Percentiles rank a stretch among this genome's conserved stretches.
Conservation (phyloP, 2,113 vertebrate genomes). For the Macrotis lagotis region DNA sequence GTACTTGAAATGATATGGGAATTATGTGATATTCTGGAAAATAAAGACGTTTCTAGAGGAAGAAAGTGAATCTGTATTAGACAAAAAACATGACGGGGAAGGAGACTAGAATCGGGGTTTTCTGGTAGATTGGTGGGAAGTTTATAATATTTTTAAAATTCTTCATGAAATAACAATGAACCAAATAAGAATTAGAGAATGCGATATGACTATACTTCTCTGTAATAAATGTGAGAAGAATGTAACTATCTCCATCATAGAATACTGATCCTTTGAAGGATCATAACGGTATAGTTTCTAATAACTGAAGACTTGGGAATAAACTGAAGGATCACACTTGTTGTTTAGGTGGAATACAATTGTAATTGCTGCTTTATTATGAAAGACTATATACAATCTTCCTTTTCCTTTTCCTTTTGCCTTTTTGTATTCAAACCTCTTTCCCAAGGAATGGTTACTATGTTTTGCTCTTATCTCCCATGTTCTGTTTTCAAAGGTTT, state of each 20-base stretch:
- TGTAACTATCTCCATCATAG: not conserved
- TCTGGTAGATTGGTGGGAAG: slow-evolving; percentile 10
- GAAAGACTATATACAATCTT: not conserved
- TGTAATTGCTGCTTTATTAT: not conserved
- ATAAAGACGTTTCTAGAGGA: not conserved
- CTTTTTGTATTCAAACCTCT: slow-evolving; percentile 11
- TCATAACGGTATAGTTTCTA: not conserved
- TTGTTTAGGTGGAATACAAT: not conserved
- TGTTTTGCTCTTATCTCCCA: not conserved
- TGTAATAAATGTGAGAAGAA: not conserved
- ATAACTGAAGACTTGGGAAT: not conserved
- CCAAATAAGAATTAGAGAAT: slow-evolving; percentile 11
- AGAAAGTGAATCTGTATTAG: not conserved
- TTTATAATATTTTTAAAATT: not conserved
- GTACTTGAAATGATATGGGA: slow-evolving; percentile 29
- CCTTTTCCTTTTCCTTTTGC: slow-evolving; percentile 33
- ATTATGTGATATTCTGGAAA: not conserved
- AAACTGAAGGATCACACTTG: not conserved
- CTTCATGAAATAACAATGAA: slow-evolving; percentile 27
- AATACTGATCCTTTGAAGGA: not conserved
- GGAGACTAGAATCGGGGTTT: not conserved
- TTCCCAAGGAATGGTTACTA: not conserved
- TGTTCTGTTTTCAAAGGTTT: not conserved
- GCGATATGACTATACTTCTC: not conserved
- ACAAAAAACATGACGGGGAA: not conserved